These are phyloP conservation scores for Cephonodes hylas DNA, from an alignment of 2,888 invertebrate genomes.

Conservation along the genomic window DNA sequence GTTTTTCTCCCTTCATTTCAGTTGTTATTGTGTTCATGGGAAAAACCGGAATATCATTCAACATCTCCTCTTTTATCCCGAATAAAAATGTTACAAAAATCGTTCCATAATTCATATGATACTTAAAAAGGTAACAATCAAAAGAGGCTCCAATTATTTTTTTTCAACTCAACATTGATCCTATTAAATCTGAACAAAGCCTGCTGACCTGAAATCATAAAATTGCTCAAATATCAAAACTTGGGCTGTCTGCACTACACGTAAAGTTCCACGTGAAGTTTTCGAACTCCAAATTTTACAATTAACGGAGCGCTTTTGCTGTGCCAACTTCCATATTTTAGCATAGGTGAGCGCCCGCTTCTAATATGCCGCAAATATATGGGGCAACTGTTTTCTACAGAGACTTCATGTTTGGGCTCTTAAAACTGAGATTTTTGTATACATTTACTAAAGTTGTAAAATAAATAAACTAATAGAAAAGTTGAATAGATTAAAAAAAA, in stretches of 20 bases:
- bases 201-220: neutral
- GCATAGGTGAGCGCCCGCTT: constrained; percentile 59
- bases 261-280: constrained; percentile 45
- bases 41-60: too few species aligned
- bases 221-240: constrained; percentile 1
- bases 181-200: neutral
- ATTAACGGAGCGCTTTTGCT: constrained; percentile 57
- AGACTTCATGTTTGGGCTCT: constrained; percentile 44
- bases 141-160: neutral
- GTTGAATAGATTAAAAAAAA: too few species aligned
- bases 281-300: constrained; percentile 65
- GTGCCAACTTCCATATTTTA: constrained; percentile 59
- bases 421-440: constrained; percentile 27
- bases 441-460: too few species aligned
- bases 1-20: too few species aligned
- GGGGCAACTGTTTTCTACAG: constrained; percentile 49
- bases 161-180: neutral
- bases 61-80: too few species aligned
- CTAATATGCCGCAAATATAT: constrained; percentile 63
- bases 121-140: neutral
- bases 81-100: too few species aligned
- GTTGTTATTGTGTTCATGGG: too few species aligned
- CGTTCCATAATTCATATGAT: too few species aligned
- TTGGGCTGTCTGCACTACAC: constrained; percentile 20
- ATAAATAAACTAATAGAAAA: too few species aligned